Evolutionary conservation across 64 coral and sea anemone species (phyloP).

Genomic region (Stichodactyla helianthus): DNA sequence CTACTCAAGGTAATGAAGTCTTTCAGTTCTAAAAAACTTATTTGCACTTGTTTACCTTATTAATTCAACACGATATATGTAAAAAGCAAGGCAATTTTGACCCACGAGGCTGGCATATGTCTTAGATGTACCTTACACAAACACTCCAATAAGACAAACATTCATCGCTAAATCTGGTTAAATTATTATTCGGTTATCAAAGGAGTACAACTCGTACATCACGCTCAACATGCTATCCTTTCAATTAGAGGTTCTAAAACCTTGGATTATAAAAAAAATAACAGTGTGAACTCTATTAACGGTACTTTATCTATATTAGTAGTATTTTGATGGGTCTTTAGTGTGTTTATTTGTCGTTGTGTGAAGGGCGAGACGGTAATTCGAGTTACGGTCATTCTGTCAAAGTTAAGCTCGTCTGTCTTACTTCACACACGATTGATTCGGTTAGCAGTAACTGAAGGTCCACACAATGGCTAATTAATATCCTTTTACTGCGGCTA

Average conservation of each 20-base stretch:
- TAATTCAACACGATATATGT: background rate
- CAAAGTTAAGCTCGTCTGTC: background rate
- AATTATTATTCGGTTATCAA: background rate
- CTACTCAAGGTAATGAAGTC: conserved; percentile 37
- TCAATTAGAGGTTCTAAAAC: background rate
- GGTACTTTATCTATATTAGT: conserved; percentile 12
- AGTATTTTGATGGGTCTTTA: conserved; percentile 3
- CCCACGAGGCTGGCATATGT: background rate
- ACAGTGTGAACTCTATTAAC: background rate
- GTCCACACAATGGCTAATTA: conserved; percentile 4
- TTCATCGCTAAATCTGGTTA: background rate
- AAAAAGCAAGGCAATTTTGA: background rate
- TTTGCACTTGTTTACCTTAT: background rate
- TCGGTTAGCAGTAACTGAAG: background rate
- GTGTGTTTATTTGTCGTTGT: conserved; percentile 20
- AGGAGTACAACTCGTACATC: background rate
- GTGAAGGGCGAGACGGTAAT: conserved; percentile 12
- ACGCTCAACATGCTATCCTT: background rate
- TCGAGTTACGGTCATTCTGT: background rate
- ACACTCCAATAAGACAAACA: background rate
- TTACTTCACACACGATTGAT: conserved; percentile 6
- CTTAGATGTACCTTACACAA: background rate
- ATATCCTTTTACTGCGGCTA: background rate
- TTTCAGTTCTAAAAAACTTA: background rate
- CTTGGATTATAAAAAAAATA: conserved; percentile 1